phyloP scores from a whole-genome alignment of 2,113 vertebrate genomes.

The Cyanistes caeruleus region DNA sequence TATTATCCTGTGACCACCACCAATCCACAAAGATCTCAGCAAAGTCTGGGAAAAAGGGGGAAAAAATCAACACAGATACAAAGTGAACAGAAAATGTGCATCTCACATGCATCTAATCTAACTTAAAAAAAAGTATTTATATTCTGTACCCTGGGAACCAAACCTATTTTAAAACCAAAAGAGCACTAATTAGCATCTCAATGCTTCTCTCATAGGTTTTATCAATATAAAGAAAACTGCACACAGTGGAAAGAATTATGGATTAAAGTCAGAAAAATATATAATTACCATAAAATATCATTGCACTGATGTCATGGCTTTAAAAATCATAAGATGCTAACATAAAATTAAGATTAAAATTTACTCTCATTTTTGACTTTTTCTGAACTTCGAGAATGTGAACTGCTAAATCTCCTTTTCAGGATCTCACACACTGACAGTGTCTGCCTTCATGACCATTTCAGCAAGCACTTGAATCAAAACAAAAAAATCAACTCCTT shows the following conservation, averaged over 20 bases:
- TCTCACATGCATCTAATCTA: neutral
- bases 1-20: neutral
- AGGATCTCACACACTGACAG: neutral
- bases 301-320: neutral
- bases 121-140: neutral
- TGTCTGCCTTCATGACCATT: neutral
- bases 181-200: neutral
- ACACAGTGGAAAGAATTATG: neutral
- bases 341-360: neutral
- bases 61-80: neutral
- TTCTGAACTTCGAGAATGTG: neutral
- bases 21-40: neutral
- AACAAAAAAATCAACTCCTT: neutral
- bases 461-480: neutral
- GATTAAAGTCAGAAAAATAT: neutral
- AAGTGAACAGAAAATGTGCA: fast-evolving
- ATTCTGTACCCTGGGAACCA: neutral
- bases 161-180: neutral
- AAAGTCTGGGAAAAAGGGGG: neutral
- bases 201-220: neutral
- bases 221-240: neutral
- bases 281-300: neutral
- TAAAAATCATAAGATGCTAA: neutral
- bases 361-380: neutral
- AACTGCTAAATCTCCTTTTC: neutral